Evolutionary conservation across 2,888 invertebrate species (phyloP).

Genomic region (Nebria brevicollis): DNA sequence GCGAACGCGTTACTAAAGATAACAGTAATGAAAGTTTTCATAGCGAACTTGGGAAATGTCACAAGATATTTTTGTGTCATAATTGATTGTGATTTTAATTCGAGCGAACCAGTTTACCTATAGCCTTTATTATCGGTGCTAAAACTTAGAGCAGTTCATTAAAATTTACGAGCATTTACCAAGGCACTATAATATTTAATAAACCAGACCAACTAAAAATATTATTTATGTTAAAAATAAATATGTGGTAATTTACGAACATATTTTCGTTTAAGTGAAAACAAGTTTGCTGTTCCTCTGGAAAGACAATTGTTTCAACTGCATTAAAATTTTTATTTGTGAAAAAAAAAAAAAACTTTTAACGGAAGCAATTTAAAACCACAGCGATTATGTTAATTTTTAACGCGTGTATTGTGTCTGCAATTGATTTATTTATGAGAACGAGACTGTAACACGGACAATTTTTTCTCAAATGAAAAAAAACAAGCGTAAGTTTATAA

Average conservation of each 20-base stretch:
- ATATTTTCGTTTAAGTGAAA: not conserved
- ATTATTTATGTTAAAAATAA: not conserved
- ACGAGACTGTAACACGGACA: not conserved
- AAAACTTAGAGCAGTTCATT: not conserved
- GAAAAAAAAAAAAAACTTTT: slow-evolving; percentile 17
- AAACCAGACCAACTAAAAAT: not conserved
- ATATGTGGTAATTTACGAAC: not conserved
- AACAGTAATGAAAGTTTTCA: slow-evolving; percentile 39
- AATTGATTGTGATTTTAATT: slow-evolving; percentile 8
- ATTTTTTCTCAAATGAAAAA: slow-evolving; percentile 12
- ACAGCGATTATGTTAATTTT: slow-evolving; percentile 35
- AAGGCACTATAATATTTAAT: too few species aligned
- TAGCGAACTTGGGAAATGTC: slow-evolving; percentile 5
- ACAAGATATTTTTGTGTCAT: slow-evolving; percentile 2
- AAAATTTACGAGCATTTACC: not conserved
- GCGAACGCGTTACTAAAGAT: slow-evolving; percentile 32
- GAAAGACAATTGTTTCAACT: not conserved
- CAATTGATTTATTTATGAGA: slow-evolving; percentile 38
- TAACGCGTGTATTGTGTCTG: slow-evolving; percentile 17
- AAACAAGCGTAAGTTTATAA: slow-evolving; percentile 27
- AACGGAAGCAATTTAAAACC: slow-evolving; percentile 26
- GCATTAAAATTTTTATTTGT: not conserved
- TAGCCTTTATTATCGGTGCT: not conserved
- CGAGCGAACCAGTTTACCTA: not conserved
- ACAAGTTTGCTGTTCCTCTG: not conserved